Base-by-base conservation (phyloP, 2,888 invertebrate genomes). In the Ormyrus nitidulus region DNA sequence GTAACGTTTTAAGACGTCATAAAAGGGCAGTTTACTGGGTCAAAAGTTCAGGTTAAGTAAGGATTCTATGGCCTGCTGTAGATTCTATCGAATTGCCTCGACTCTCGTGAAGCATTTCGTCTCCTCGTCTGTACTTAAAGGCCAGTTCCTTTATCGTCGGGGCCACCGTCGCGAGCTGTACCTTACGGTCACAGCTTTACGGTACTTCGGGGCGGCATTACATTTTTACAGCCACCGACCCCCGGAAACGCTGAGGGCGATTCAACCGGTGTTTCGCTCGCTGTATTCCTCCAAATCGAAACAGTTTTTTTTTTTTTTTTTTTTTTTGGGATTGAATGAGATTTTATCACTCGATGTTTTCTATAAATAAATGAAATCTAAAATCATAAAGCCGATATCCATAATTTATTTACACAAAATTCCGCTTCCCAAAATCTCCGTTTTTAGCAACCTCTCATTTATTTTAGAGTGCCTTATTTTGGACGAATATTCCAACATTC, bases 161-260 rank as follows among this genome's bases (percentile, higher is more conserved):
- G 9, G 51, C 34, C 66, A 86, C 87, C 87, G 86, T 88, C 85
- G 86, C 87, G 86, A 88, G 88, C 87, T 88, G 88, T 87, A 86
- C 87, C 89, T 88, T 89, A 88, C 88, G 89, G 84, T 88, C 87
- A 83, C 85, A 88, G 88, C 89, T 90, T 90, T 90, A 90, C 88
- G 89, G 89, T 86, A 90, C 90, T 90, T 90, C 85, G 84, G 90
- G 87, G 86, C 84, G 87, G 86, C 87, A 88, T 90, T 89, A 90
- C 88, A 87, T 88, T 90, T 90, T 90, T 90, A 90, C 90, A 89
- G 82, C 89, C 85, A 87, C 87, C 88, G 88, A 85, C 83, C 19
- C n/a, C 65, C 72, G 85, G 85, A 87, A 87, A 86, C 85, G 85
- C 86, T 80, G 83, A 80, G 83, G 81, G 81, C 85, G 85, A 85